Conservation (phyloP, 2,113 vertebrate genomes). For the Barbus barbus region DNA sequence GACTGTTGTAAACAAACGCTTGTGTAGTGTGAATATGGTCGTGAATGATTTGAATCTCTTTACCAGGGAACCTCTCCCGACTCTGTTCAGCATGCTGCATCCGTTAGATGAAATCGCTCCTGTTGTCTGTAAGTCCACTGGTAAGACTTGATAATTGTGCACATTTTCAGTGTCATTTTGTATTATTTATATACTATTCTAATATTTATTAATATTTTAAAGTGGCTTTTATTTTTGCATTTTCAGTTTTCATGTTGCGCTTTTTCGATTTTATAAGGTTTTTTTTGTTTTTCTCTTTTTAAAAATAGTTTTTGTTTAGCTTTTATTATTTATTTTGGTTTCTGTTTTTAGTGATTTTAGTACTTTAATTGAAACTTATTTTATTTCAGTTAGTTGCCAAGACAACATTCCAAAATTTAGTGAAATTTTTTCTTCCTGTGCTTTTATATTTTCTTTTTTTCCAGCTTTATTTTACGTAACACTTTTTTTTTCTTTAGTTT, state of each 20-base stretch:
- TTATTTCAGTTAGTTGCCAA: background rate
- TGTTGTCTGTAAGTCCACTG: constrained; percentile 86
- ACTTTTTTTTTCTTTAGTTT: background rate
- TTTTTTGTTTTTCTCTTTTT: too few species aligned
- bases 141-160: constrained; percentile 65
- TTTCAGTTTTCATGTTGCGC: background rate
- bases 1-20: background rate
- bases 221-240: background rate
- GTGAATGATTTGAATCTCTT: constrained; percentile 47
- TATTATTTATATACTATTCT: background rate
- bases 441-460: background rate
- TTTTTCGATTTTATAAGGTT: too few species aligned
- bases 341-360: background rate
- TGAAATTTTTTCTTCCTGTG: too few species aligned
- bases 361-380: background rate
- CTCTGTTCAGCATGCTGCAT: constrained; percentile 96
- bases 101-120: constrained; percentile 95
- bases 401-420: background rate
- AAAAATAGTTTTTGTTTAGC: background rate
- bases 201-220: background rate
- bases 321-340: background rate
- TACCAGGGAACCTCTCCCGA: constrained; percentile 89
- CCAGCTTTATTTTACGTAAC: background rate
- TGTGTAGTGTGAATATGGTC: too few species aligned
- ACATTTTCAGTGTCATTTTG: background rate